Conservation (phyloP, 2,888 invertebrate species). For the Neoscelio sp. region DNA sequence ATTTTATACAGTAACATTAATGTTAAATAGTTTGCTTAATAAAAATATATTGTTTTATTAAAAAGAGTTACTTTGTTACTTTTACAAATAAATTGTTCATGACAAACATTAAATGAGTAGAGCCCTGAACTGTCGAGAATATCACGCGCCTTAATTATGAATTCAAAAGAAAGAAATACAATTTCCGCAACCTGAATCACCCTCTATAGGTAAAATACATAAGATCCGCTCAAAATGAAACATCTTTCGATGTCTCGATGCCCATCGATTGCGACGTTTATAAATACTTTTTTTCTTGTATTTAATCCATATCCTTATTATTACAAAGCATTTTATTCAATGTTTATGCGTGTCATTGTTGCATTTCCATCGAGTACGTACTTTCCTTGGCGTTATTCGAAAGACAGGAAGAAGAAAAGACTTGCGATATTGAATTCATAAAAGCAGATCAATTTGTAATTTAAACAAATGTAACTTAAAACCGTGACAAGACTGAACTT, state of each 20-base stretch:
- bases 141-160: not conserved
- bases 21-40: too few relatives aligned
- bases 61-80: not conserved
- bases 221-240: conserved; percentile 53
- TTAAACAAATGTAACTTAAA: too few relatives aligned
- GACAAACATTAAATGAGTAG: conserved; percentile 1
- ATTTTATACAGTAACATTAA: not conserved
- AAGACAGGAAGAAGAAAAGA: conserved; percentile 33
- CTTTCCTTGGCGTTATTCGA: conserved; percentile 45
- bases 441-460: conserved; percentile 8
- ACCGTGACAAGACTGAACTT: too few relatives aligned
- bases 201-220: conserved; percentile 59
- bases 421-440: conserved; percentile 30
- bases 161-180: not conserved
- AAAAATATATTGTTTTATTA: too few relatives aligned
- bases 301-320: conserved; percentile 22
- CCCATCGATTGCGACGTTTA: conserved; percentile 45
- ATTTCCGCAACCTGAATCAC: conserved; percentile 35
- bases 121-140: not conserved
- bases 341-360: conserved; percentile 43
- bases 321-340: conserved; percentile 48
- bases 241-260: conserved; percentile 49
- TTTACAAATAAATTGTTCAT: not conserved
- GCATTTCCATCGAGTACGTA: conserved; percentile 34
- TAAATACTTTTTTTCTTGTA: conserved; percentile 49